Conservation (phyloP, 2,888 invertebrate genomes). For the Slavum lentiscoides region DNA sequence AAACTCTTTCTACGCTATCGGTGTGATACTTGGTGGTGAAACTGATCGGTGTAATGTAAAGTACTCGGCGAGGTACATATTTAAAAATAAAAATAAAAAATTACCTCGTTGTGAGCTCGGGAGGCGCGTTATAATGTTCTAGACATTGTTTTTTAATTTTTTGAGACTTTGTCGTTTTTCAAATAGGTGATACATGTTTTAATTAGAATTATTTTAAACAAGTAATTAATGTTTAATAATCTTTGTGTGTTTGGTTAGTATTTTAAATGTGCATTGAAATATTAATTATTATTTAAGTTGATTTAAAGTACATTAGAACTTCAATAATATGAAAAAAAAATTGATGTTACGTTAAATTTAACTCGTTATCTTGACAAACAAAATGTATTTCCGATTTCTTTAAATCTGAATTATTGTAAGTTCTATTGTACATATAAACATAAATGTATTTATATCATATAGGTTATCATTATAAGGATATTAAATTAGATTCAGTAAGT, state of each 20-base stretch:
- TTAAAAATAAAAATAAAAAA: no score
- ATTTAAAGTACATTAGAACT: not conserved
- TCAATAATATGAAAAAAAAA: not conserved
- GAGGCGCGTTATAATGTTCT: no score
- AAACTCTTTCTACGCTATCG: no score
- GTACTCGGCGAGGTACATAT: no score
- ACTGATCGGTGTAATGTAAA: no score
- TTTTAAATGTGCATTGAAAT: not conserved
- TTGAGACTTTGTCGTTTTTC: no score
- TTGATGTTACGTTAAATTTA: no score
- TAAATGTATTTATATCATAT: not conserved
- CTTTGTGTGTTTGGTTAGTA: not conserved
- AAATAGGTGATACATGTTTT: not conserved
- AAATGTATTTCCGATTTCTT: not conserved
- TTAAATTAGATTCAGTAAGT: not conserved
- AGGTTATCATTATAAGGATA: not conserved
- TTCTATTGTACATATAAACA: not conserved
- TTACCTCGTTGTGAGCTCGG: no score
- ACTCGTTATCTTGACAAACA: not conserved
- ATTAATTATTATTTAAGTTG: not conserved
- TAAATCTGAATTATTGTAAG: not conserved
- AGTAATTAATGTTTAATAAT: not conserved
- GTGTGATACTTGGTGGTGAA: no score
- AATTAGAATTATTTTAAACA: not conserved
- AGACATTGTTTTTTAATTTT: no score